Conservation (phyloP, 2,888 invertebrate genomes). For the Epinotia ramella region DNA sequence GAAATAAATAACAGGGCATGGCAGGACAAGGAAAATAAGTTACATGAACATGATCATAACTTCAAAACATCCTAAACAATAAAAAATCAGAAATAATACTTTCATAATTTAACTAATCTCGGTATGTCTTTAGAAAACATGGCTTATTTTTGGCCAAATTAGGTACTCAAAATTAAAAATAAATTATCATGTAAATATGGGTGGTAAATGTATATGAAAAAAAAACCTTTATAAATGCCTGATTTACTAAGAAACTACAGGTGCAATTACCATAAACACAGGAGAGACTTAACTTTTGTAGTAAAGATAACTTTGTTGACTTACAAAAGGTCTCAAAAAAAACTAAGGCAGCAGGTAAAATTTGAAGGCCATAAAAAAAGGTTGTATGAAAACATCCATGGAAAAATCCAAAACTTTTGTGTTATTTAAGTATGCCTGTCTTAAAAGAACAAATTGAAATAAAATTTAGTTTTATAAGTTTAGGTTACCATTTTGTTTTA, state of each 20-base stretch:
- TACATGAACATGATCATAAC: slow-evolving; percentile 41
- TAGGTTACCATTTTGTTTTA: too few relatives aligned
- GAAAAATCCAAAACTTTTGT: slow-evolving; percentile 17
- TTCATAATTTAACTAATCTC: slow-evolving; percentile 45
- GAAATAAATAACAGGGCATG: slow-evolving; percentile 36
- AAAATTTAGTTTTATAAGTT: not conserved
- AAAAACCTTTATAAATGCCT: slow-evolving; percentile 42
- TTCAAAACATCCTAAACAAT: slow-evolving; percentile 17
- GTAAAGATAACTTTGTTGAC: slow-evolving; percentile 7
- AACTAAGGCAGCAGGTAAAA: slow-evolving; percentile 3
- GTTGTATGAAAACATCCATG: not conserved
- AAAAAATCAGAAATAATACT: slow-evolving; percentile 46
- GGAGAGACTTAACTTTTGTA: too few relatives aligned
- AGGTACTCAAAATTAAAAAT: slow-evolving; percentile 37
- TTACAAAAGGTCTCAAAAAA: slow-evolving; percentile 2
- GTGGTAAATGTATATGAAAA: slow-evolving; percentile 17
- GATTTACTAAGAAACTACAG: slow-evolving; percentile 32
- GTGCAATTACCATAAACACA: slow-evolving; percentile 11
- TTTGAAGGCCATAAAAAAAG: not conserved
- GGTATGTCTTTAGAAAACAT: slow-evolving; percentile 41
- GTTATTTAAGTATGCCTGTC: not conserved
- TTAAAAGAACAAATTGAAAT: not conserved
- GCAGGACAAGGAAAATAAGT: slow-evolving; percentile 38
- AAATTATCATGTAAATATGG: slow-evolving; percentile 9
- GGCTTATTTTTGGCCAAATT: slow-evolving; percentile 29